Evolutionary conservation across 2,113 vertebrate genomes (phyloP).

Genomic region (Oncorhynchus kisutch): DNA sequence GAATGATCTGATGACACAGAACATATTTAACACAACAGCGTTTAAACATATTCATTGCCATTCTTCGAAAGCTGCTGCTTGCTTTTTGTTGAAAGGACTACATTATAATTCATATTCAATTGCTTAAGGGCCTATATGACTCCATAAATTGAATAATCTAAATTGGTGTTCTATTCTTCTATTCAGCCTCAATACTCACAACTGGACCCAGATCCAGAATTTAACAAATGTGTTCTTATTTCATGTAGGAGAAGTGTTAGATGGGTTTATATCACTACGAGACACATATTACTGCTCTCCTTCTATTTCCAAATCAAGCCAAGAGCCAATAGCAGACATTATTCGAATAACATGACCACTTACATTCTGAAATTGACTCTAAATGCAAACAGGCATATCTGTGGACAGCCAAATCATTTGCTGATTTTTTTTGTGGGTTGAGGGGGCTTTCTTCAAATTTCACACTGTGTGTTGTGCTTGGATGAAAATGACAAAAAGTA

Average conservation of each 20-base stretch:
- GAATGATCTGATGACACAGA: conserved; percentile 8
- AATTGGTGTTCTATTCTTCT: too few species aligned
- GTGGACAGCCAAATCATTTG: conserved; percentile 39
- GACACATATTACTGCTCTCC: conserved; percentile 46
- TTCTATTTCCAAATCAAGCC: conserved; percentile 54
- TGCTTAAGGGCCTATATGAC: conserved; percentile 60
- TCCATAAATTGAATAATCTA: conserved; percentile 60
- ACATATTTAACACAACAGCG: conserved; percentile 49
- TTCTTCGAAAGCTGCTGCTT: conserved; percentile 27
- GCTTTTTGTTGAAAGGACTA: conserved; percentile 48
- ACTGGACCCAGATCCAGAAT: conserved; percentile 43
- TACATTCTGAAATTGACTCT: conserved; percentile 71
- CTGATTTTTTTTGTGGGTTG: conserved; percentile 41
- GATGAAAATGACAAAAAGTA: conserved; percentile 60
- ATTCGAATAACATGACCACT: conserved; percentile 62
- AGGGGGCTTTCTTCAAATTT: conserved; percentile 64
- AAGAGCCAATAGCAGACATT: conserved; percentile 47
- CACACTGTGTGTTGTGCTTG: conserved; percentile 68
- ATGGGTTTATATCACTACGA: conserved; percentile 39
- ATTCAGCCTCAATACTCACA: too few species aligned
- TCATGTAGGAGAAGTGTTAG: conserved; percentile 40
- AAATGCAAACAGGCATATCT: conserved; percentile 73
- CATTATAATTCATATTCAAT: conserved; percentile 65
- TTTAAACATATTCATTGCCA: conserved; percentile 44
- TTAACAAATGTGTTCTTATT: conserved; percentile 51